Evolutionary conservation across 1,140 invertebrate genomes (phyloP), one percentile per base, ranked within the genome.

Genomic region (Danaus plexippus): DNA sequence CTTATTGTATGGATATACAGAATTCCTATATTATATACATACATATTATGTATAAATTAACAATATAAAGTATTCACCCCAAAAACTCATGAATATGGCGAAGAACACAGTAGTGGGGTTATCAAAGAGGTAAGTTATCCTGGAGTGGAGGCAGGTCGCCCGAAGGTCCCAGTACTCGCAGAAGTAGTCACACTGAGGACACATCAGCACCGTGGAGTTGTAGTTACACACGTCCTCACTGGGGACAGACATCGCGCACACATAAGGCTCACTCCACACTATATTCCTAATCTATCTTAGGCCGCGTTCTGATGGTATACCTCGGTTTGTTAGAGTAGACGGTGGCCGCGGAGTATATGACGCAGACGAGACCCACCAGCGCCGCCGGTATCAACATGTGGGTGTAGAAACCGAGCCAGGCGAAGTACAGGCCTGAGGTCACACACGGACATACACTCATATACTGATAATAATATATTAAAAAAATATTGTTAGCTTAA

Each of bases 351-450:
- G 95, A 95, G 76, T 96, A 95, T 43, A 94, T 81, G 75, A 97
- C 95, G 68, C 94, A 96, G 5, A 93, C 80, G 1, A 96, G 70
- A 2, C 96, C 96, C 10, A 96, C 91, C 51, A 97, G 75, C 3
- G 96, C 93, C 2, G 96, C 94, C 4, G 94, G 91, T n/a, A 97
- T 90, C 54, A 99, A 80, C 92, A 97, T 96, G 47, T 94, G 92
- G 0, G 97, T 99, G 75, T 99, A 99, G 84, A 95, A 99, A 42
- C 97, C 97, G 12, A 99, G 87, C 97, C 97, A 99, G 6, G 97
- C 96, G 80, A 99, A 99, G 82, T 99, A 99, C 43, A 97, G 85
- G 41, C 92, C 88, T 87, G 64, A 22, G 71, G 61, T 52, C 43
- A 59, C 4, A 45, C 11, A 11, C 43, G 11, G 6, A 45, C 43